Percentiles rank a stretch among this genome's conserved stretches.
These are phyloP conservation scores for Brotula barbata DNA, from an alignment of 2,797 vertebrate species.

Conservation along the genomic window DNA sequence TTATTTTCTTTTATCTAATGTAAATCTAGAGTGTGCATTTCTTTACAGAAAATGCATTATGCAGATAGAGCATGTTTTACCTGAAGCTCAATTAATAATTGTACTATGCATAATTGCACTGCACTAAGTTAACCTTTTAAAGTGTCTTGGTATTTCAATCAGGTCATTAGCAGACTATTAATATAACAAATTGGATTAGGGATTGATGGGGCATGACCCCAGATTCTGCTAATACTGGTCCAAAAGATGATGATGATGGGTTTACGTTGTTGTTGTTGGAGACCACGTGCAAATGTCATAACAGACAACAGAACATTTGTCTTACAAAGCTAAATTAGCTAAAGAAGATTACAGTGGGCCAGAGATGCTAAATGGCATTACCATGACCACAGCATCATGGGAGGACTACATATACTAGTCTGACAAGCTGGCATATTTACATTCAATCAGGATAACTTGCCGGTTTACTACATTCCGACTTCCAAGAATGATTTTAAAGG, in stretches of 20 bases:
- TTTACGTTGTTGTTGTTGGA: not conserved
- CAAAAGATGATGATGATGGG: conserved; percentile 5
- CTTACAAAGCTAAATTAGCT: not conserved
- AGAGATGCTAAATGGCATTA: not conserved
- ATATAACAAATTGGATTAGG: conserved; percentile 61
- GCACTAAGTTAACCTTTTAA: conserved; percentile 17
- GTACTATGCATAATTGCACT: not conserved
- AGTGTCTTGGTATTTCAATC: conserved; percentile 18
- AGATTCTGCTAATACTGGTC: conserved; percentile 27
- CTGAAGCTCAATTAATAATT: not conserved
- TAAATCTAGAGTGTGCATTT: too few relatives aligned
- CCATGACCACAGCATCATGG: not conserved
- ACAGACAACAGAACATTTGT: conserved; percentile 1
- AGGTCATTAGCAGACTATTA: conserved; percentile 59
- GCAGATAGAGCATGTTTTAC: too few relatives aligned
- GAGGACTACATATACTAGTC: not conserved
- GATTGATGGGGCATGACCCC: conserved; percentile 18
- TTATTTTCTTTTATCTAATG: too few relatives aligned
- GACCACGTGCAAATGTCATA: conserved; percentile 34
- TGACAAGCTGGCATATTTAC: not conserved
- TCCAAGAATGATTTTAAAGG: too few relatives aligned
- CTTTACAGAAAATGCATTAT: too few relatives aligned
- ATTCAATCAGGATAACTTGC: not conserved
- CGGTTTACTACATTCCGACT: too few relatives aligned
- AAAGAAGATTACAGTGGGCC: not conserved